A percentile compares a stretch with the other conserved stretches of the same genome.
Conservation (phyloP, 2,797 vertebrate genomes). For the Spea hammondii region DNA sequence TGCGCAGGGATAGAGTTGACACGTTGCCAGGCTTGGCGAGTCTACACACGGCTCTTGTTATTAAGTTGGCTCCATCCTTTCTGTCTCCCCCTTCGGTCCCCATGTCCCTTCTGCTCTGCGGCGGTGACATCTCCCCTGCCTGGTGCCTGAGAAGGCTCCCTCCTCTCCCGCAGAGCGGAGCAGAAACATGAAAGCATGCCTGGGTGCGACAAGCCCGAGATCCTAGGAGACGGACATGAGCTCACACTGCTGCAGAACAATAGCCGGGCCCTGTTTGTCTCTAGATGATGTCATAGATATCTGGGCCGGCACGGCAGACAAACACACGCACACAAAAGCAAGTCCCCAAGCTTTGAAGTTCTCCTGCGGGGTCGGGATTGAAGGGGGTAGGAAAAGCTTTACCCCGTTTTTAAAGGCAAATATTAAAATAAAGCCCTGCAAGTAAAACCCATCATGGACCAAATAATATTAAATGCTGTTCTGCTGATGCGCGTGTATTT, state of each 20-base stretch:
- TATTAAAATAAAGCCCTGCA: too few relatives aligned
- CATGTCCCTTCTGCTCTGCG: slow-evolving; percentile 64
- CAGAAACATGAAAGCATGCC: slow-evolving; percentile 90
- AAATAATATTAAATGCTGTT: too few relatives aligned
- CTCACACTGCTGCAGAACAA: slow-evolving; percentile 78
- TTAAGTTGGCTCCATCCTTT: slow-evolving; percentile 45
- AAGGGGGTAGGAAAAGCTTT: slow-evolving; percentile 7
- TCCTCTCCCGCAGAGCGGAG: slow-evolving; percentile 61
- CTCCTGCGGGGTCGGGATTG: slow-evolving; percentile 56
- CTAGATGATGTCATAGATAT: slow-evolving; percentile 69
- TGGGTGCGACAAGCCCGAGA: slow-evolving; percentile 72
- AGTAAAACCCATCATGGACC: too few relatives aligned
- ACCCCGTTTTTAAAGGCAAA: background rate
- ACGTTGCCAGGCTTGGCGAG: slow-evolving; percentile 42
- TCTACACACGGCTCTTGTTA: slow-evolving; percentile 40
- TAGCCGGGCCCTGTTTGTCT: slow-evolving; percentile 67
- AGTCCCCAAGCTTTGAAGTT: slow-evolving; percentile 60
- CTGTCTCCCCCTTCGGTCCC: slow-evolving; percentile 47
- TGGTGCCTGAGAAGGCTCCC: slow-evolving; percentile 58
- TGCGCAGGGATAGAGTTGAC: slow-evolving; percentile 42
- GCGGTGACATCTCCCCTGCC: slow-evolving; percentile 58
- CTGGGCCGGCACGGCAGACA: slow-evolving; percentile 57
- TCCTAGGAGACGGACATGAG: slow-evolving; percentile 88
- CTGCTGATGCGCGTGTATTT: too few relatives aligned
- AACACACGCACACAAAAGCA: slow-evolving; percentile 56